Percentiles rank a stretch among this genome's conserved stretches.
Evolutionary conservation across 2,113 vertebrate genomes (phyloP).

Genomic region (Labeo catla): DNA sequence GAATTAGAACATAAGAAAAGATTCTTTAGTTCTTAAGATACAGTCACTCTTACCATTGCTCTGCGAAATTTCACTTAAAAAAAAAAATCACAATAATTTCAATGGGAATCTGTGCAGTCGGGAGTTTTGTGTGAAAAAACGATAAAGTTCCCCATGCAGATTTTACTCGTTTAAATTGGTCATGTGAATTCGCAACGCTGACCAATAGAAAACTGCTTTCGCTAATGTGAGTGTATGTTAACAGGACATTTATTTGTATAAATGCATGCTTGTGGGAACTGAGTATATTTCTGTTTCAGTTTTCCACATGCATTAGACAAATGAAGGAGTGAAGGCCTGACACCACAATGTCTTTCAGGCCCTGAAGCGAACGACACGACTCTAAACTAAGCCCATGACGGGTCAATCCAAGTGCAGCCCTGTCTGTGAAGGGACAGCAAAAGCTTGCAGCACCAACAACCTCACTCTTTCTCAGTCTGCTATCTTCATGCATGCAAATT

Average conservation of each 20-base stretch:
- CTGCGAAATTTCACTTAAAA: too few species aligned
- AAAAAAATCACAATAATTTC: neutral
- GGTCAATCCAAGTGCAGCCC: conserved; percentile 6
- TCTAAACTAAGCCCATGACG: conserved; percentile 11
- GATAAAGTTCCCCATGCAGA: too few species aligned
- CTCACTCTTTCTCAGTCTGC: neutral
- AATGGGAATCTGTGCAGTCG: too few species aligned
- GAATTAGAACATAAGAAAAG: neutral
- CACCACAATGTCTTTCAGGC: conserved; percentile 2
- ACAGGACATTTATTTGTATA: too few species aligned
- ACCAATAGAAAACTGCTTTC: too few species aligned
- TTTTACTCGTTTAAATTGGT: too few species aligned
- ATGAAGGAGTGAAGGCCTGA: neutral
- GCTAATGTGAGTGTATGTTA: too few species aligned
- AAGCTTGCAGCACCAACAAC: neutral
- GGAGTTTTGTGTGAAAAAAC: too few species aligned
- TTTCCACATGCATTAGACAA: conserved; percentile 16
- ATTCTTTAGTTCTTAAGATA: too few species aligned
- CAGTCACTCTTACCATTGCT: too few species aligned
- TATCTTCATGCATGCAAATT: neutral
- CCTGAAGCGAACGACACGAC: neutral
- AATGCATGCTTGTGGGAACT: neutral
- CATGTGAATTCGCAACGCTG: too few species aligned
- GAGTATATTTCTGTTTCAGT: neutral
- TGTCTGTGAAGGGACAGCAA: conserved; percentile 13